A percentile compares a stretch with the other conserved stretches of the same genome.
Evolutionary conservation across 1,140 invertebrate genomes (phyloP).

Genomic region (Ruditapes philippinarum): DNA sequence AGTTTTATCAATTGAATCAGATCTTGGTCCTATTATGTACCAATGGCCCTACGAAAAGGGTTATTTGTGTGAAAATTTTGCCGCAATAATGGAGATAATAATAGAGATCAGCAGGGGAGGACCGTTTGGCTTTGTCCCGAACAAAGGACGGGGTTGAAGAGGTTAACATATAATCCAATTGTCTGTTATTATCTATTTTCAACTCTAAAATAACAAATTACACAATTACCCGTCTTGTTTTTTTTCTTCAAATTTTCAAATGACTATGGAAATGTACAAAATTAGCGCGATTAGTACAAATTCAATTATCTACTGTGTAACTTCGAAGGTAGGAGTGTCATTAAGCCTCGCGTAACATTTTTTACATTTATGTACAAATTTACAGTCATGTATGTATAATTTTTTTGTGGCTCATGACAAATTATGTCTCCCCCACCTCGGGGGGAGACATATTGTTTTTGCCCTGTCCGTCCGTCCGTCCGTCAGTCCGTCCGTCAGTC

Average conservation of each 20-base stretch:
- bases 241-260: too few relatives aligned
- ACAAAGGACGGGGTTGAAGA: neutral
- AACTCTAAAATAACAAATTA: slow-evolving; percentile 3
- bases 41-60: neutral
- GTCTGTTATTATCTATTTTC: neutral
- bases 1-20: neutral
- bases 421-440: too few relatives aligned
- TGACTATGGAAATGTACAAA: neutral
- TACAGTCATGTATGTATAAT: neutral
- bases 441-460: too few relatives aligned
- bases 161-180: neutral
- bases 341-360: neutral
- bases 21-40: neutral
- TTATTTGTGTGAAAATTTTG: neutral
- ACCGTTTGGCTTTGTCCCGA: neutral
- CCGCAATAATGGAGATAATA: neutral
- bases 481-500: too few relatives aligned
- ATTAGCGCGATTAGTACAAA: neutral
- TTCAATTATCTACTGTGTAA: slow-evolving; percentile 2
- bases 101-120: neutral
- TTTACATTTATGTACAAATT: too few relatives aligned
- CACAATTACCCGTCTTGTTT: neutral
- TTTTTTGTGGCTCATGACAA: too few relatives aligned
- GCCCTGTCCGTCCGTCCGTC: too few relatives aligned
- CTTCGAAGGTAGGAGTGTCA: neutral